phyloP scores from a whole-genome alignment of 2,797 vertebrate genomes.

The Acanthurus tractus region DNA sequence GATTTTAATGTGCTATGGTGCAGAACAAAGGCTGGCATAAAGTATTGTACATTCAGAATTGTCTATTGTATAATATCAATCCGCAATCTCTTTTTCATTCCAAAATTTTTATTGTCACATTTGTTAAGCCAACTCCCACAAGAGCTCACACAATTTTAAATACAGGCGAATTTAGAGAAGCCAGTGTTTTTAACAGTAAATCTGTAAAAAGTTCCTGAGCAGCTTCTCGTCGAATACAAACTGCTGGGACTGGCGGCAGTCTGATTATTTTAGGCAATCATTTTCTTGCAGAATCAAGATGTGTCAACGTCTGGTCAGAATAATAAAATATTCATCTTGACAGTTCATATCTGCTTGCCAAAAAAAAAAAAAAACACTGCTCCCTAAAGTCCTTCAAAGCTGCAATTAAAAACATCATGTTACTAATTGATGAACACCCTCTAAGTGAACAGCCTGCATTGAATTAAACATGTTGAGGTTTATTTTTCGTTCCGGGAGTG shows the following conservation, averaged over 20 bases:
- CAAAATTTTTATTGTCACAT: too few species aligned
- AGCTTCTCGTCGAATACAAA: conserved; percentile 27
- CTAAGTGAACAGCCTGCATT: conserved; percentile 62
- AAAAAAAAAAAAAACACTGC: conserved; percentile 48
- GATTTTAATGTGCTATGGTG: too few species aligned
- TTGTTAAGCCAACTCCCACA: too few species aligned
- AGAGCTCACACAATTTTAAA: neutral
- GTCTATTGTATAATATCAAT: too few species aligned
- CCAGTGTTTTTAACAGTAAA: conserved; percentile 7
- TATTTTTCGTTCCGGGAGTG: conserved; percentile 43
- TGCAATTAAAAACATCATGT: conserved; percentile 80
- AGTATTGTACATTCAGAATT: too few species aligned
- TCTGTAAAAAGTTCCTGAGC: conserved; percentile 16
- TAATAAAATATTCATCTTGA: conserved; percentile 68
- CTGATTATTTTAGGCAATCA: conserved; percentile 45
- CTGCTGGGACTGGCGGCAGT: conserved; percentile 31
- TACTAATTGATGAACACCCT: conserved; percentile 81
- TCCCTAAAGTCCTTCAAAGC: conserved; percentile 73
- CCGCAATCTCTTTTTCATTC: too few species aligned
- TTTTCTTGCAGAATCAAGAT: conserved; percentile 36
- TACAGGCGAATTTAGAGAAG: neutral
- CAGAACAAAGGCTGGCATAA: too few species aligned
- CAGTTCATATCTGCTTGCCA: conserved; percentile 66
- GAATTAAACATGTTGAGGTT: conserved; percentile 75
- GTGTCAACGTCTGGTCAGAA: conserved; percentile 43